Conservation (phyloP, 2,888 invertebrate species). For the Magallana nippona region DNA sequence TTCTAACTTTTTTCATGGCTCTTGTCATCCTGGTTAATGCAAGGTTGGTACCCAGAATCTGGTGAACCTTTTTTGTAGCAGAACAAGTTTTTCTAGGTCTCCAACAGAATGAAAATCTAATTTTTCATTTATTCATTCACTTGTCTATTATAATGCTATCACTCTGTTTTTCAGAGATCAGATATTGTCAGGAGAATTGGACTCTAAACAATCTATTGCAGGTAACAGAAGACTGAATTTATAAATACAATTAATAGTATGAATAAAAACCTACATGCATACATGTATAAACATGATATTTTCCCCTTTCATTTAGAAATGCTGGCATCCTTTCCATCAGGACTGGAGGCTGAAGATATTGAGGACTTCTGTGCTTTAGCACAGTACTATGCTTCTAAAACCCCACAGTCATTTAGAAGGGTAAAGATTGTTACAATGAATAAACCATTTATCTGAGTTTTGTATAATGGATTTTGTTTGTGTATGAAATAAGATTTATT, state of each 20-base stretch:
- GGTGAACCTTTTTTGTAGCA: too few species aligned
- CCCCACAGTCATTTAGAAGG: conserved; percentile 94
- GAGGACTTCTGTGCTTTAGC: conserved; percentile 97
- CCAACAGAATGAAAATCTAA: too few species aligned
- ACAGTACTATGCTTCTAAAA: conserved; percentile 96
- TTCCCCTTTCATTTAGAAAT: conserved; percentile 61
- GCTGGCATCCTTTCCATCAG: conserved; percentile 80
- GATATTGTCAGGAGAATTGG: conserved; percentile 71
- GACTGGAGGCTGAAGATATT: conserved; percentile 95
- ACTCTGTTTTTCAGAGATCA: conserved; percentile 72
- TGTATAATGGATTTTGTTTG: too few species aligned
- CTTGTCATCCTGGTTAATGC: conserved; percentile 97
- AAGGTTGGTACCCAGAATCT: conserved; percentile 80
- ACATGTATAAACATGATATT: not conserved
- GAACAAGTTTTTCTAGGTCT: too few species aligned
- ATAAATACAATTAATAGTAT: not conserved
- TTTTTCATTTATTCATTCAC: not conserved
- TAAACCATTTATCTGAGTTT: too few species aligned
- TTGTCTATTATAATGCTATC: conserved; percentile 31
- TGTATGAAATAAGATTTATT: too few species aligned
- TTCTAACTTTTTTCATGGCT: conserved; percentile 95
- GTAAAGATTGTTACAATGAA: conserved; percentile 79
- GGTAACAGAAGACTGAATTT: not conserved
- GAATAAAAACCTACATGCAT: too few species aligned
- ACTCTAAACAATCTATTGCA: conserved; percentile 66